Evolutionary conservation across 2,888 invertebrate genomes (phyloP).

Genomic region (Acrobasis suavella): DNA sequence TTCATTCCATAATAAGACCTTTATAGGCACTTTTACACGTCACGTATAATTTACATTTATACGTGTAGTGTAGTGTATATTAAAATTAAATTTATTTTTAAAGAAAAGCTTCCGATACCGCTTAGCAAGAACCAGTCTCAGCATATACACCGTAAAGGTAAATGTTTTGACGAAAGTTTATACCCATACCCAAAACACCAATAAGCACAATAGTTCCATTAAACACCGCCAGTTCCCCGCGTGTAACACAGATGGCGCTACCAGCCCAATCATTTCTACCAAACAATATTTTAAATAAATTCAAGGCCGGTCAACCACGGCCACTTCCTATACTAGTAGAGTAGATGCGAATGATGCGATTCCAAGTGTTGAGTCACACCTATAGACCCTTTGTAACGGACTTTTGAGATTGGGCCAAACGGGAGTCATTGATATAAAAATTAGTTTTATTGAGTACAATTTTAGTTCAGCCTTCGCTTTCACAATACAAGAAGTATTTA

Average conservation of each 20-base stretch:
- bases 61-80: too few relatives aligned
- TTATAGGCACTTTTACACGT: too few relatives aligned
- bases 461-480: too few relatives aligned
- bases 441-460: neutral
- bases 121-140: too few relatives aligned
- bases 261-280: constrained; percentile 16
- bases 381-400: constrained; percentile 4
- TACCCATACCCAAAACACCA: too few relatives aligned
- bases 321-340: constrained; percentile 27
- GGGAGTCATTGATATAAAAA: neutral
- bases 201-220: constrained; percentile 10
- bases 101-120: too few relatives aligned
- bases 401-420: constrained; percentile 7
- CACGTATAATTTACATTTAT: too few relatives aligned
- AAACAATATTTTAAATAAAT: constrained; percentile 32
- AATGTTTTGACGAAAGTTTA: too few relatives aligned
- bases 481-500: too few relatives aligned
- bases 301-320: constrained; percentile 32
- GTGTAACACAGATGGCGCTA: constrained; percentile 29
- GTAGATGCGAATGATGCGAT: constrained; percentile 5
- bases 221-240: constrained; percentile 16
- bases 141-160: too few relatives aligned
- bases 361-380: constrained; percentile 9
- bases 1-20: too few relatives aligned
- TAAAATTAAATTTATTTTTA: too few relatives aligned